These are phyloP conservation scores for Capromys pilorides DNA, from an alignment of 2,797 vertebrate genomes.

Conservation along the genomic window DNA sequence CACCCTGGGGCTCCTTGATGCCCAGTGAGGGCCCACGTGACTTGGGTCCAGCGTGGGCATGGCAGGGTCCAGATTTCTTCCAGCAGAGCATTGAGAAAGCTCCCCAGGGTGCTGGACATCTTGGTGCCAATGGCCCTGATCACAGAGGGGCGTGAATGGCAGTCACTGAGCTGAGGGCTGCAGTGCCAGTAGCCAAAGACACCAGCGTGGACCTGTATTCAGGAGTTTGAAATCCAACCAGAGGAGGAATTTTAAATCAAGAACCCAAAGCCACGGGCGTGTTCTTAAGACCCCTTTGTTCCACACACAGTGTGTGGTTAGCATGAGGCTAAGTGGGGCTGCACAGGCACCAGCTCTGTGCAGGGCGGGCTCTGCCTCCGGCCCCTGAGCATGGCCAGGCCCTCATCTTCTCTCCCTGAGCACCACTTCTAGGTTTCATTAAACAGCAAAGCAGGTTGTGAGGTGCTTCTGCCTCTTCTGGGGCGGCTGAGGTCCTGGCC, in stretches of 20 bases:
- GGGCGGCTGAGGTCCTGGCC: background rate
- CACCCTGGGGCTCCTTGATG: fast-evolving
- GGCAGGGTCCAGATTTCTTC: too few species aligned
- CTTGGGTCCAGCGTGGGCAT: background rate
- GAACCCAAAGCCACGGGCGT: background rate
- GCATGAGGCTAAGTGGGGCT: fast-evolving
- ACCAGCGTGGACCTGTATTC: background rate
- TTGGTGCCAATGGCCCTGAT: fast-evolving
- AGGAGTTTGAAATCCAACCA: background rate
- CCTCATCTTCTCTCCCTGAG: background rate
- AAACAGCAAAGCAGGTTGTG: background rate
- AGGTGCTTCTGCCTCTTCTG: background rate
- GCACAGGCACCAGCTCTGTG: fast-evolving
- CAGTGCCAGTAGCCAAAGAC: fast-evolving
- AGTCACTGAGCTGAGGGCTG: fast-evolving
- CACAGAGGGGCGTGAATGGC: fast-evolving
- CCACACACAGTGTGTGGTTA: fast-evolving
- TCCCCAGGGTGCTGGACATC: fast-evolving
- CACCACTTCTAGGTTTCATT: fast-evolving
- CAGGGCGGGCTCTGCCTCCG: fast-evolving
- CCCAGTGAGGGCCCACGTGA: background rate
- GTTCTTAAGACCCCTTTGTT: background rate
- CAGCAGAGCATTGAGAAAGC: background rate
- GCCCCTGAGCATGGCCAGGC: background rate
- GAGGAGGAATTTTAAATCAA: background rate